Base-by-base conservation (phyloP, 2,888 invertebrate species). In the Pseudeuparius sepicola region DNA sequence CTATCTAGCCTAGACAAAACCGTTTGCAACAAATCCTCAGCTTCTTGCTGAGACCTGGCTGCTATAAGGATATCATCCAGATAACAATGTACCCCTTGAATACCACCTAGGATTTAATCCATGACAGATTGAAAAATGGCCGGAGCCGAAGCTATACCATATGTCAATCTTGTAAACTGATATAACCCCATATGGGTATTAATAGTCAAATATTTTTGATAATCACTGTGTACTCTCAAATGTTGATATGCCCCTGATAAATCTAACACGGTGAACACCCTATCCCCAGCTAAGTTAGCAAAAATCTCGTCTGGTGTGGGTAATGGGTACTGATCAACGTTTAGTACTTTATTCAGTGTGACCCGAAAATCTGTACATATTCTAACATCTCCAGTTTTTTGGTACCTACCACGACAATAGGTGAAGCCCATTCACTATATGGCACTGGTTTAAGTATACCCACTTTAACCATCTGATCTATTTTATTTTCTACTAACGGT, bases 161-260 rank as follows among this genome's bases (percentile, higher is more conserved):
- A 51, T 14, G 45, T 47, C 24, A 51, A 31, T 14, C 47, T 34
- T 10, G 36, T 44, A 36, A 37, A 48, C 14, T 34, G 27, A 39
- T 29, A 51, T 15, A 49, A 40, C 15, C 51, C 51, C 20, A 35
- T 37, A 31, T 46, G 43, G 6, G 50, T 55, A 37, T 51, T 54
- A 9, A 54, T 44, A n/a, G 47, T 48, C 14, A 49, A 34, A n/a
- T 46, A 41, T 36, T 50, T 25, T 29, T 47, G 39, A 11, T 45
- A 52, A 4, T 37, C 27, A 18, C 37, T 40, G 5, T 29, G 23
- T 14, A 51, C 31, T 15, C 18, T 14, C 6, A 52, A 24, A 31
- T 51, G 51, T 31, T 44, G 43, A 17, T 50, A 50, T 3, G 48
- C 47, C 15, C 42, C 43, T 7, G 43, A 26, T 33, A 51, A 37